Evolutionary conservation across 2,888 invertebrate species (phyloP), one percentile per base, ranked within the genome.

Genomic region (Phalera bucephala): DNA sequence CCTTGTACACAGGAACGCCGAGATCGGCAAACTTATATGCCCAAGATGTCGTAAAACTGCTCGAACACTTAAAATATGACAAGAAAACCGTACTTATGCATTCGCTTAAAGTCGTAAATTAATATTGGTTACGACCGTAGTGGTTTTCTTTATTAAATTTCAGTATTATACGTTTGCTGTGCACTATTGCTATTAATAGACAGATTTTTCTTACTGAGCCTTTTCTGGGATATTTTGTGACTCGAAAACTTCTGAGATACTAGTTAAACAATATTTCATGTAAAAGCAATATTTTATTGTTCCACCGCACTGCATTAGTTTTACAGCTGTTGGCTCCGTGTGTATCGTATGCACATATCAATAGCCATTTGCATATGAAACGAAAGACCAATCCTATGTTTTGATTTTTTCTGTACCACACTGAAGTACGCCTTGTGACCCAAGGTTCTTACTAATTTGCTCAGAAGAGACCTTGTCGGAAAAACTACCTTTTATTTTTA

Each of bases 341-440:
- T 68, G 69, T 79, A 70, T 71, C 63, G 48, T 45, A 42, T 61
- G 66, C 68, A 72, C 67, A 68, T 55, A 72, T 68, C 70, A 56
- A 61, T 62, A 59, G 50, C 42, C 53, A 83, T 87, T 86, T 80
- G 72, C 83, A 84, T 85, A 76, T 76, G 80, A 82, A 83, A 77
- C 71, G 72, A 72, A 64, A 74, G 65, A 74, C 67, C 73, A n/a
- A n/a, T 73, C 64, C 73, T 74, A 74, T 78, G 74, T 77, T 80
- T 81, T 75, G 71, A 79, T 84, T 80, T 76, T 82, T 72, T 69
- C 64, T 69, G 53, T 59, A 67, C 66, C 69, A 58, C 61, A 57
- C 58, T 59, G 47, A 53, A 52, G 55, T 63, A 31, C 61, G 59
- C 68, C 66, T 73, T 74, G 72, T 69, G 48, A 59, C 64, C 54